These are phyloP conservation scores for Schizotus pectinicornis DNA, from an alignment of 2,888 invertebrate genomes.

Conservation along the genomic window DNA sequence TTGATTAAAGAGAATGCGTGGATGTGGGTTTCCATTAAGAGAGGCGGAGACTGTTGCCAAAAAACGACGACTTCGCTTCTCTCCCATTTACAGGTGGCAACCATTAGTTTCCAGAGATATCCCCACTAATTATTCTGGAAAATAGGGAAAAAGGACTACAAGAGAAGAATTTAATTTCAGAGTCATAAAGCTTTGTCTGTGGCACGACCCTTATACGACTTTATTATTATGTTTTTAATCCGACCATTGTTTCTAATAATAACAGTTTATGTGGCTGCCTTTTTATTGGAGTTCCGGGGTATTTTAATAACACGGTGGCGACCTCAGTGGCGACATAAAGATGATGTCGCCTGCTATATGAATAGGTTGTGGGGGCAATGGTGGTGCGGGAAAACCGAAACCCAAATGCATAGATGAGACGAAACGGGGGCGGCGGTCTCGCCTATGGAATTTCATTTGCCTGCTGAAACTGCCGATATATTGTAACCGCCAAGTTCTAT, in stretches of 20 bases:
- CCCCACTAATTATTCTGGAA: not conserved
- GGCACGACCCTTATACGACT: not conserved
- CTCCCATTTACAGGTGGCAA: too few relatives aligned
- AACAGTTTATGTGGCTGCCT: conserved; percentile 21
- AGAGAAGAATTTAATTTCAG: too few relatives aligned
- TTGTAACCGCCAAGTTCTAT: conserved; percentile 13
- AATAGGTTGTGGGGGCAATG: not conserved
- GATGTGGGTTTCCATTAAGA: too few relatives aligned
- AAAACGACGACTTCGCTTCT: too few relatives aligned
- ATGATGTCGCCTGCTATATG: conserved; percentile 14
- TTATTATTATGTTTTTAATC: conserved; percentile 17
- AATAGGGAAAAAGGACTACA: too few relatives aligned
- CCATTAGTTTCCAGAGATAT: too few relatives aligned
- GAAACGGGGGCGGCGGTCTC: not conserved
- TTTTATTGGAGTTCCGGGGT: conserved; percentile 15
- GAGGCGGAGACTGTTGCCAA: too few relatives aligned
- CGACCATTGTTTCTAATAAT: conserved; percentile 9
- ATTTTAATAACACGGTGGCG: conserved; percentile 18
- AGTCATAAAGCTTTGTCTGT: too few relatives aligned
- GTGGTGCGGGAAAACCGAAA: conserved; percentile 1
- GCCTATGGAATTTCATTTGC: conserved; percentile 20
- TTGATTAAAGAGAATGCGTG: not conserved
- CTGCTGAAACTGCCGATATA: conserved; percentile 9
- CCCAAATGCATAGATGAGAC: conserved; percentile 7
- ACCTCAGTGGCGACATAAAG: conserved; percentile 18